Evolutionary conservation across 2,797 vertebrate species (phyloP).

Genomic region (Lithobates sylvaticus): DNA sequence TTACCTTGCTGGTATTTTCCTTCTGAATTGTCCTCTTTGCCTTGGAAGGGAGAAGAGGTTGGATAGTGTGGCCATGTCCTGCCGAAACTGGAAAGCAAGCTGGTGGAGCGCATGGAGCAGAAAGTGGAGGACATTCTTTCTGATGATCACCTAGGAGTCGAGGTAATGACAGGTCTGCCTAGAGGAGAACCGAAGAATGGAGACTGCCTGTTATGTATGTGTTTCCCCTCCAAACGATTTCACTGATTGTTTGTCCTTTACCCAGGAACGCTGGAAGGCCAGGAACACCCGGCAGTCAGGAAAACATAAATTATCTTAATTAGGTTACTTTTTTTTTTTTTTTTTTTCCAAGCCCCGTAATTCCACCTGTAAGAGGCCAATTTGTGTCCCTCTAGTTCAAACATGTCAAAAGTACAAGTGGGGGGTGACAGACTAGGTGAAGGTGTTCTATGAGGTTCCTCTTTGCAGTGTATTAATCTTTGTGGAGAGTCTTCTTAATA

Average conservation of each 20-base stretch:
- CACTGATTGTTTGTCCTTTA: conserved; percentile 17
- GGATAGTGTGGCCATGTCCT: conserved; percentile 90
- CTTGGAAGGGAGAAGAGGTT: conserved; percentile 84
- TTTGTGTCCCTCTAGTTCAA: conserved; percentile 30
- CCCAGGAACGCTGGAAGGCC: conserved; percentile 15
- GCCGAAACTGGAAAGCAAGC: conserved; percentile 87
- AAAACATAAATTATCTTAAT: conserved; percentile 53
- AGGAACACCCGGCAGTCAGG: conserved; percentile 24
- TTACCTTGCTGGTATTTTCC: background rate
- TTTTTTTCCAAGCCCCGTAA: background rate
- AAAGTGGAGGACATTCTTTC: conserved; percentile 84
- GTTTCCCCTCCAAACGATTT: conserved; percentile 4
- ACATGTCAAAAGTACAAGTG: conserved; percentile 31
- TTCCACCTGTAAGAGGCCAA: conserved; percentile 23
- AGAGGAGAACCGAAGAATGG: background rate
- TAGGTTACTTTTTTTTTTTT: conserved; percentile 30
- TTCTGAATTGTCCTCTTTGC: background rate
- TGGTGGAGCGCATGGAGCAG: conserved; percentile 86
- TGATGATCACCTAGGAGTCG: conserved; percentile 87
- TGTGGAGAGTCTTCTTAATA: background rate
- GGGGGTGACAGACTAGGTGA: conserved; percentile 52
- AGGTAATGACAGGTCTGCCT: conserved; percentile 76
- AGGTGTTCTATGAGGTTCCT: background rate
- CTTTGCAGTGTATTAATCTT: conserved; percentile 20
- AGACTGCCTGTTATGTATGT: conserved; percentile 7